phyloP scores from a whole-genome alignment of 1,140 invertebrate species.

The Cepaea nemoralis region DNA sequence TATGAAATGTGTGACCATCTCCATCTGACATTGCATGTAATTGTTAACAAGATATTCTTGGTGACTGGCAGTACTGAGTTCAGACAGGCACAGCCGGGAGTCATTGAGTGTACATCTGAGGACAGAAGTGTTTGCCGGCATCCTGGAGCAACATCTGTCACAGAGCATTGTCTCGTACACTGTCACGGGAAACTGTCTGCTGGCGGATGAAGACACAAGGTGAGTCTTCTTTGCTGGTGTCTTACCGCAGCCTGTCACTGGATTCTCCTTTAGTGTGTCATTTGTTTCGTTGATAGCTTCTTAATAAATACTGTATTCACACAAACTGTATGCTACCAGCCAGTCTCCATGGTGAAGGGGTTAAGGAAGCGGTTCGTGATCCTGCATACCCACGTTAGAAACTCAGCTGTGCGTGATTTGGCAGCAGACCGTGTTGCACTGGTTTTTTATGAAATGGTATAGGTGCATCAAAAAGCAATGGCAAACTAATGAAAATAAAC shows the following conservation, averaged over 20 bases:
- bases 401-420: too few relatives aligned
- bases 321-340: too few relatives aligned
- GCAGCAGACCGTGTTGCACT: too few relatives aligned
- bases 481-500: too few relatives aligned
- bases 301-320: too few relatives aligned
- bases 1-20: background rate
- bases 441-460: too few relatives aligned
- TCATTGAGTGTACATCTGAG: background rate
- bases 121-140: background rate
- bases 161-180: background rate
- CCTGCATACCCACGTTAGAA: too few relatives aligned
- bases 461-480: too few relatives aligned
- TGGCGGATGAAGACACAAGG: background rate
- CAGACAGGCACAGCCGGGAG: conserved; percentile 11
- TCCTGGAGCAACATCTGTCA: conserved; percentile 7
- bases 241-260: background rate
- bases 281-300: too few relatives aligned
- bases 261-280: too few relatives aligned
- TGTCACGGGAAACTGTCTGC: background rate
- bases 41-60: background rate
- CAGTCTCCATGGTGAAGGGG: too few relatives aligned
- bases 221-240: background rate
- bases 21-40: background rate
- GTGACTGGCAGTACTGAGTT: conserved; percentile 15
- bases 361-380: too few relatives aligned